Conservation (phyloP, 2,888 invertebrate genomes). For the Hedya salicella region DNA sequence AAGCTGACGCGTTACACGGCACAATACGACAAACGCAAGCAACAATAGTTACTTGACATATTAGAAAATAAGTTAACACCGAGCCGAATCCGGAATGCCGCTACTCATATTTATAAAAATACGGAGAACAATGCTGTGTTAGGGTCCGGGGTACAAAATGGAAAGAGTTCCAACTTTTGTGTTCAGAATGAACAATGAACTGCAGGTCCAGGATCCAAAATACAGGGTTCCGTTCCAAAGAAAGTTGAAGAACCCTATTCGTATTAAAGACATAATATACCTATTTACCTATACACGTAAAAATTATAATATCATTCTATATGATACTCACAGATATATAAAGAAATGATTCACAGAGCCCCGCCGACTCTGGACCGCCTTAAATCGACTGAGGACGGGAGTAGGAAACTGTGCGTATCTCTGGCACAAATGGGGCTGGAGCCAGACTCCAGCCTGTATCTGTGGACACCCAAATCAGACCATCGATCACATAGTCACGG, state of each 20-base stretch:
- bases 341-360: too few species aligned
- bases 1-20: conserved; percentile 8
- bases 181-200: conserved; percentile 10
- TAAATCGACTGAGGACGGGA: too few species aligned
- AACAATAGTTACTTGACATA: conserved; percentile 38
- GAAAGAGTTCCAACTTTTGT: conserved; percentile 12
- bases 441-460: too few species aligned
- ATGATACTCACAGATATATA: too few species aligned
- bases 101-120: conserved; percentile 43
- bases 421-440: too few species aligned
- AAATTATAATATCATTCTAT: too few species aligned
- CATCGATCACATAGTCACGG: too few species aligned
- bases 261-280: too few species aligned
- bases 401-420: too few species aligned
- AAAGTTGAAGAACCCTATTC: not conserved
- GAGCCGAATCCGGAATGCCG: conserved; percentile 44
- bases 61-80: conserved; percentile 38
- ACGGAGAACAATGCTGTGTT: conserved; percentile 39
- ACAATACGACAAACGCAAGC: conserved; percentile 16
- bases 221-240: not conserved
- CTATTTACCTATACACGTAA: too few species aligned
- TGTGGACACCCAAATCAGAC: too few species aligned
- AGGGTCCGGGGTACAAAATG: conserved; percentile 24
- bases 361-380: too few species aligned
- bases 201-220: conserved; percentile 4